phyloP scores from a whole-genome alignment of 2,888 invertebrate species.

The Meta bourneti region DNA sequence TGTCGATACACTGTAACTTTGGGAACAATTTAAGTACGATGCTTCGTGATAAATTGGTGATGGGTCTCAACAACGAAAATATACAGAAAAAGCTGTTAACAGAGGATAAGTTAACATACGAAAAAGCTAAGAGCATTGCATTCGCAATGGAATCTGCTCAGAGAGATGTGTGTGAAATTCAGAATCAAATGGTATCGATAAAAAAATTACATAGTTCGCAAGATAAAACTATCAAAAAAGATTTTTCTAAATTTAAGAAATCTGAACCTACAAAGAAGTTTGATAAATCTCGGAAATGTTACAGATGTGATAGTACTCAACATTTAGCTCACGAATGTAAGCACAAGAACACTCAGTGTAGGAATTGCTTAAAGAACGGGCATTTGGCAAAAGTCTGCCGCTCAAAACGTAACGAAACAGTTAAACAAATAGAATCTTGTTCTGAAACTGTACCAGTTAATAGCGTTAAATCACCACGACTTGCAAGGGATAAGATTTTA shows the following conservation, averaged over 20 bases:
- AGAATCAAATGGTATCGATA: slow-evolving; percentile 37
- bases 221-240: slow-evolving; percentile 59
- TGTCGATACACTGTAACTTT: slow-evolving; percentile 35
- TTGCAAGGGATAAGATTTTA: slow-evolving; percentile 36
- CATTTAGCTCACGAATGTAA: slow-evolving; percentile 65
- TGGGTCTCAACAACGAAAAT: slow-evolving; percentile 34
- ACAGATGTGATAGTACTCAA: slow-evolving; percentile 66
- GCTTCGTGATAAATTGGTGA: slow-evolving; percentile 33
- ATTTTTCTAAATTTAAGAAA: slow-evolving; percentile 63
- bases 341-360: slow-evolving; percentile 63
- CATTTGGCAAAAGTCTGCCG: slow-evolving; percentile 64
- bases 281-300: slow-evolving; percentile 64
- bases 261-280: slow-evolving; percentile 61
- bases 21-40: slow-evolving; percentile 38
- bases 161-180: slow-evolving; percentile 33
- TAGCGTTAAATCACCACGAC: slow-evolving; percentile 64
- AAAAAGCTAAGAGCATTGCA: slow-evolving; percentile 35
- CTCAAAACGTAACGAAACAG: slow-evolving; percentile 61
- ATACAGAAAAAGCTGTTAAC: slow-evolving; percentile 37
- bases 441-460: slow-evolving; percentile 62
- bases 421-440: slow-evolving; percentile 66
- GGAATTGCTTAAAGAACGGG: slow-evolving; percentile 65
- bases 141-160: slow-evolving; percentile 39
- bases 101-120: slow-evolving; percentile 35
- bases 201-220: slow-evolving; percentile 61